Conservation (phyloP, 2,113 vertebrate genomes). For the Panurus biarmicus region DNA sequence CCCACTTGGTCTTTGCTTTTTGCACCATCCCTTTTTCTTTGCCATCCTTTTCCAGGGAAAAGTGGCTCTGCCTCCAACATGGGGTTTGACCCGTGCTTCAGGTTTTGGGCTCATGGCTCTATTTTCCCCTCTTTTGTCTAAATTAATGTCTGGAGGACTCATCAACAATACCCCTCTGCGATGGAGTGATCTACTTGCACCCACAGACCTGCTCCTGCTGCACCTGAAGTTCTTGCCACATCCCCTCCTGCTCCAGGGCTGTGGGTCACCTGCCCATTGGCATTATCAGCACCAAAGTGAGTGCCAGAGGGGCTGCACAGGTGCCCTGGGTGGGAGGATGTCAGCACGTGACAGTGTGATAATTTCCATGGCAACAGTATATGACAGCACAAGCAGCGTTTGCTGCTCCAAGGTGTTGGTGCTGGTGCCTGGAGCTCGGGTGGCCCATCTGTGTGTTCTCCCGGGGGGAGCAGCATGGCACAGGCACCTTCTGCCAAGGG, state of each 20-base stretch:
- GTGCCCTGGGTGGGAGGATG: neutral
- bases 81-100: accelerated
- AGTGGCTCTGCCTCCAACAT: accelerated
- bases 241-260: neutral
- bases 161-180: accelerated
- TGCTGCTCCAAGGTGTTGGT: neutral
- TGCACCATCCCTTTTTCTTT: neutral
- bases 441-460: accelerated
- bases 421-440: neutral
- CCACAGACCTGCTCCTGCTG: neutral
- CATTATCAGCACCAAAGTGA: neutral
- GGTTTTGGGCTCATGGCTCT: neutral
- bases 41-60: neutral
- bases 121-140: neutral
- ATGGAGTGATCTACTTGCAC: neutral
- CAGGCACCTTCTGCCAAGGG: accelerated
- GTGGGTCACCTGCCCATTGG: neutral
- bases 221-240: accelerated
- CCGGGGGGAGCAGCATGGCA: accelerated
- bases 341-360: neutral
- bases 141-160: neutral
- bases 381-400: neutral
- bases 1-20: neutral
- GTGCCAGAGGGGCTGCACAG: neutral
- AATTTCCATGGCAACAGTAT: slow-evolving; percentile 14